Base-by-base conservation (phyloP, 1,140 invertebrate genomes). In the Neotoxoptera formosana region DNA sequence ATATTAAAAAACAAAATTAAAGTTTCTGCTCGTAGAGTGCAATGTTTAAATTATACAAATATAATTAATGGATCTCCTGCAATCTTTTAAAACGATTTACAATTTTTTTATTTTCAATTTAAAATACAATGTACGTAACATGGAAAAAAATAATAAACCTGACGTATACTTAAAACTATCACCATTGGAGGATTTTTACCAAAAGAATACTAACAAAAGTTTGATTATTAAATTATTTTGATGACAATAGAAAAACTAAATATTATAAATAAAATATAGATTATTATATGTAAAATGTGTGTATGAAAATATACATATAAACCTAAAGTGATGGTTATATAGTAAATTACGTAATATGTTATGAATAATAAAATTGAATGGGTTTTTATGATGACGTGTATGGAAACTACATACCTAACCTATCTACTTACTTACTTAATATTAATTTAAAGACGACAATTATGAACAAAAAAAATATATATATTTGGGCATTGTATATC, bases 51-150 rank as follows among this genome's bases (percentile, higher is more conserved):
- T 34, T 17, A 53, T 89, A 53, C 34, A 34, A n/a, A 88, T 25
- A 88, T 51, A n/a, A 88, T 34, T 88, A 88, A 30, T 89, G 36
- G 56, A 41, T 89, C 47, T 89, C 88, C 88, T 41, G 41, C 41
- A 89, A 51, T 89, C 88, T 89, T 89, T 89, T 36, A 88, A 87
- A 87, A 87, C 20, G 23, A 87, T 47, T 83, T 48, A 88, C 9
- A 88, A 21, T 25, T 23, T 9, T 88, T 89, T 53, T 53, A 9
- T 1, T 89, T 89, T 76, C 17, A n/a, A 83, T 83, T 83, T 83
- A 8, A 36, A 88, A 34, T 48, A 87, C 30, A 87, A 14, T n/a
- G 17, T 48, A 87, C 17, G 11, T 17, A 48, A n/a, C 34, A n/a
- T 51, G 45, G 30, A 87, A 47, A 87, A 87, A 34, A 48, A 2